Evolutionary conservation across 2,797 vertebrate species (phyloP).

Genomic region (Apodemus agrarius): DNA sequence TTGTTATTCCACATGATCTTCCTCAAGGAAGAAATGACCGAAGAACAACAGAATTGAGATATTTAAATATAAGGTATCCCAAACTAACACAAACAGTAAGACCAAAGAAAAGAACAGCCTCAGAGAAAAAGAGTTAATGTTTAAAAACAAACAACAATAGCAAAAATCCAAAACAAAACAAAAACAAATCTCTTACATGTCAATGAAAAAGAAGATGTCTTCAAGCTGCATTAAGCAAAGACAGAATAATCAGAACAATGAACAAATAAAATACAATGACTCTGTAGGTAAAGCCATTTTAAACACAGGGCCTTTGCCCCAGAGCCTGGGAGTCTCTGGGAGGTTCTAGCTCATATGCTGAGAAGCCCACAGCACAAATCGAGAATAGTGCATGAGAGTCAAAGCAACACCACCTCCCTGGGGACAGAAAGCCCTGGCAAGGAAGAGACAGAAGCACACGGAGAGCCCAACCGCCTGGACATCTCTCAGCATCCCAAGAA

Average conservation of each 20-base stretch:
- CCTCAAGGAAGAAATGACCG: background rate
- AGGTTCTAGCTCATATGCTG: background rate
- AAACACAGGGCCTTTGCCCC: background rate
- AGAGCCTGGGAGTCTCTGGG: background rate
- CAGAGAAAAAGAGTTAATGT: conserved; percentile 2
- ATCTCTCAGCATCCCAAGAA: background rate
- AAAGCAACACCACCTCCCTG: background rate
- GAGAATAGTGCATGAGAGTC: background rate
- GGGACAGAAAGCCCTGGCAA: background rate
- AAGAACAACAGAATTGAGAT: conserved; percentile 34
- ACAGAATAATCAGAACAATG: background rate
- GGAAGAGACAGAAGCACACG: background rate
- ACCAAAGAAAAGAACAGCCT: background rate
- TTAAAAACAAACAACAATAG: background rate
- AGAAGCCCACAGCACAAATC: background rate
- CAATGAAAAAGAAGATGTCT: conserved; percentile 21
- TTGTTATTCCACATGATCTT: background rate
- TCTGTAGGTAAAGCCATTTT: background rate
- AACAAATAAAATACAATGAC: conserved; percentile 21
- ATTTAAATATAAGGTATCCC: conserved; percentile 6
- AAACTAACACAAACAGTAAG: conserved; percentile 40
- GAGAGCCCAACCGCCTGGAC: background rate
- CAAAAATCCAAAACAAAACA: background rate
- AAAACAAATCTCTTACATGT: background rate
- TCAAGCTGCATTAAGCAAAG: background rate